Conservation (phyloP, 53 echinoderm and acorn worm species). For the Zoroaster sp. region DNA sequence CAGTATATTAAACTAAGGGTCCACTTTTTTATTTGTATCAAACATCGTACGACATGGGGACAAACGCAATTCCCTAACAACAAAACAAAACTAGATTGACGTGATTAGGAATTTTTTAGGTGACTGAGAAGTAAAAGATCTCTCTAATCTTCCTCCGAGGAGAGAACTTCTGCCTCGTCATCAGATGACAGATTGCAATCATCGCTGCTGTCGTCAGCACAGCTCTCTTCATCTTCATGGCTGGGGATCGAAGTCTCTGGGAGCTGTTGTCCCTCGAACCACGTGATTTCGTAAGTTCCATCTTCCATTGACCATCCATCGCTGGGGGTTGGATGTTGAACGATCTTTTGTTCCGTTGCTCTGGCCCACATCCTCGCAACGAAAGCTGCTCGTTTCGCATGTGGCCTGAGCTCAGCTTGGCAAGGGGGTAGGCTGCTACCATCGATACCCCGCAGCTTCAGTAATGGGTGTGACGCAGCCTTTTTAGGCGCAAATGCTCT, state of each 20-base stretch:
- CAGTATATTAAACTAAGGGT: no score
- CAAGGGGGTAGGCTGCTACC: constrained; percentile 15
- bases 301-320: background rate
- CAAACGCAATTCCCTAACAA: no score
- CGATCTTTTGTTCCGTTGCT: background rate
- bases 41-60: no score
- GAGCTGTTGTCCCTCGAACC: constrained; percentile 7
- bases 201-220: background rate
- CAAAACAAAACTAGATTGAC: no score
- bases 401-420: background rate
- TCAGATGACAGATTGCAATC: background rate
- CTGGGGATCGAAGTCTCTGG: background rate
- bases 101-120: no score
- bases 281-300: background rate
- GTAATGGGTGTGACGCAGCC: background rate
- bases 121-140: no score
- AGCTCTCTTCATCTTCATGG: background rate
- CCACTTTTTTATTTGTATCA: no score
- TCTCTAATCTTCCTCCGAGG: background rate
- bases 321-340: background rate
- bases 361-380: constrained; percentile 22
- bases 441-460: background rate
- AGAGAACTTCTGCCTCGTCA: background rate
- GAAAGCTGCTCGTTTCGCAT: background rate
- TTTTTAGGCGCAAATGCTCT: background rate